Evolutionary conservation across 2,888 invertebrate species (phyloP).

Genomic region (Gryllus longicercus): DNA sequence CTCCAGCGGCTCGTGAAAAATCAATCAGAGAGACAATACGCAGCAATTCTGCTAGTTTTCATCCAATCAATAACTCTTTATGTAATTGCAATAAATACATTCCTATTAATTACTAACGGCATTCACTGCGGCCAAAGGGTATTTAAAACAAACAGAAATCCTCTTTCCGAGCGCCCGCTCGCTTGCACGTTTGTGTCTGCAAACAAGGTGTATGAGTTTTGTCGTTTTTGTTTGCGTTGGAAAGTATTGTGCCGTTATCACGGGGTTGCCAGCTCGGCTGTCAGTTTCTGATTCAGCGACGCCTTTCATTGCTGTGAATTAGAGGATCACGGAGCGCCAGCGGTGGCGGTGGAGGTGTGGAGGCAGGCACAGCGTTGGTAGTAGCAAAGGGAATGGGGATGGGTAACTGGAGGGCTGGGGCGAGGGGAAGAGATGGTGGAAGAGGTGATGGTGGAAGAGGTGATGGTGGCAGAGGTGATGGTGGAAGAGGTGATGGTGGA

Average conservation of each 20-base stretch:
- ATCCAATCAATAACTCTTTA: conserved; percentile 3
- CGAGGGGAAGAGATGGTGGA: no score
- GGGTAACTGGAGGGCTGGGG: no score
- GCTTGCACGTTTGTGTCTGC: neutral
- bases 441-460: no score
- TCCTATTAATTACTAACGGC: neutral
- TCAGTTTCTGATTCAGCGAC: conserved; percentile 1
- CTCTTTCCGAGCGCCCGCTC: neutral
- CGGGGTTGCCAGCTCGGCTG: neutral
- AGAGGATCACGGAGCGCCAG: neutral
- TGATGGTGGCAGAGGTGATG: no score
- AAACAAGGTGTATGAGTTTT: conserved; percentile 10
- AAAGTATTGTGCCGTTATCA: conserved; percentile 7
- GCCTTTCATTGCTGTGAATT: neutral
- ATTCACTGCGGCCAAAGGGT: conserved; percentile 7
- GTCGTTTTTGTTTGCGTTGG: neutral
- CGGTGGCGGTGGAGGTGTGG: neutral
- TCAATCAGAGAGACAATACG: neutral
- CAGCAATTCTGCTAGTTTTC: conserved; percentile 2
- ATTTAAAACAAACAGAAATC: conserved; percentile 2
- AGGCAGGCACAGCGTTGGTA: no score
- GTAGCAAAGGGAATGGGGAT: no score
- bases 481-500: no score
- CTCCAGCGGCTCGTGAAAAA: neutral
- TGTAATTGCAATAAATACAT: conserved; percentile 7